A percentile compares a stretch with the other conserved stretches of the same genome.
These are phyloP conservation scores for Vanessa cardui DNA, from an alignment of 2,888 invertebrate genomes.

Conservation along the genomic window DNA sequence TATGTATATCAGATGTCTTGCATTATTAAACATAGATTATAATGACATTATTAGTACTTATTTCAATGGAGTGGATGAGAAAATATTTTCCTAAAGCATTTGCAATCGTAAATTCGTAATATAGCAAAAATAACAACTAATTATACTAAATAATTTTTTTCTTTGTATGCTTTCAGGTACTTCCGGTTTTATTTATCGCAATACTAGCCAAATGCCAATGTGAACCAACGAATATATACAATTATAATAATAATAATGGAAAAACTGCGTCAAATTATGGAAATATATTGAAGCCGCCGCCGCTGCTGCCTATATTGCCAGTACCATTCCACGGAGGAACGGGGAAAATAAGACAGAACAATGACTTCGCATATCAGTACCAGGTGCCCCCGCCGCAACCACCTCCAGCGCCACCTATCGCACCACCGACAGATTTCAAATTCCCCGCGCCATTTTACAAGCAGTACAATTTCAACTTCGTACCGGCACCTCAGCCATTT, in stretches of 20 bases:
- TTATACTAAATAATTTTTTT: background rate
- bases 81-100: no score
- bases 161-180: conserved; percentile 61
- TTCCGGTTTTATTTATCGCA: conserved; percentile 60
- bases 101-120: background rate
- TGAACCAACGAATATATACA: conserved; percentile 58
- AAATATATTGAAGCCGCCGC: conserved; percentile 69
- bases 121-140: background rate
- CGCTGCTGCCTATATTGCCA: conserved; percentile 61
- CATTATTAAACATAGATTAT: no score
- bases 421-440: conserved; percentile 61
- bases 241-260: conserved; percentile 46
- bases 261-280: conserved; percentile 65
- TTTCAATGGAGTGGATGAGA: no score
- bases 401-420: conserved; percentile 46
- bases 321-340: conserved; percentile 70
- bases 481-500: conserved; percentile 73
- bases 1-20: background rate
- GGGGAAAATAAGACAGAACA: conserved; percentile 63
- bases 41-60: no score
- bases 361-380: conserved; percentile 64
- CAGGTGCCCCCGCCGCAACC: conserved; percentile 56
- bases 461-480: conserved; percentile 75
- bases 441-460: conserved; percentile 76
- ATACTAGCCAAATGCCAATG: conserved; percentile 57